Conservation (phyloP, 2,888 invertebrate species). For the Mellilla xanthometata region DNA sequence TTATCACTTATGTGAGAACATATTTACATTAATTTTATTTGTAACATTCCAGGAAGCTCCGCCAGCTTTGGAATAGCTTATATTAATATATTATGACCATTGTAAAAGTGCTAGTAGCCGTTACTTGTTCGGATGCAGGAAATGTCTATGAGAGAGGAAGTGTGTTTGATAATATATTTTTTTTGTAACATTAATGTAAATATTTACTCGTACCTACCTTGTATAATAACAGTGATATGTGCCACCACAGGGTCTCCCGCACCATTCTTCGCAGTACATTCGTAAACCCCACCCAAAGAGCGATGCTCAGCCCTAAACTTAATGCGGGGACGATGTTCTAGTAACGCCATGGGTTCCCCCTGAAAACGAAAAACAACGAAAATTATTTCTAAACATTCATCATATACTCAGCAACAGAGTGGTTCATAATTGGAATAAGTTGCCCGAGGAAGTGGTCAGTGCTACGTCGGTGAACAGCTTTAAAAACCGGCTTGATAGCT, state of each 20-base stretch:
- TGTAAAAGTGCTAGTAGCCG: not conserved
- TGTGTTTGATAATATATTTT: no score
- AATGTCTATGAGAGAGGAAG: not conserved
- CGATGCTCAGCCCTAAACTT: conserved; percentile 86
- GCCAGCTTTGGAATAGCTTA: not conserved
- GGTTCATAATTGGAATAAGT: no score
- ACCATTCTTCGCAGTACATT: conserved; percentile 88
- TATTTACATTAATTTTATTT: no score
- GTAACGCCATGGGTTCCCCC: conserved; percentile 84
- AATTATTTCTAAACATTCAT: no score
- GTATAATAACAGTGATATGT: conserved; percentile 86
- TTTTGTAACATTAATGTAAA: no score
- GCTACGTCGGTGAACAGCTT: no score
- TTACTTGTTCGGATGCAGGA: not conserved
- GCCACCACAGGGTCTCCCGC: conserved; percentile 88
- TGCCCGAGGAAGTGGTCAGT: no score
- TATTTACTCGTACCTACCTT: conserved; percentile 87
- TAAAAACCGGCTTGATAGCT: no score
- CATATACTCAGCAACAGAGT: no score
- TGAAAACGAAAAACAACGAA: no score
- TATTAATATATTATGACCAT: not conserved
- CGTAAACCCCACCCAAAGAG: conserved; percentile 87
- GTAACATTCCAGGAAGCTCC: conserved; percentile 12
- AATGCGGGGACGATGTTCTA: conserved; percentile 84
- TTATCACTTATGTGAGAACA: no score